Base-by-base conservation (phyloP, 2,113 vertebrate genomes). In the Neofelis nebulosa region DNA sequence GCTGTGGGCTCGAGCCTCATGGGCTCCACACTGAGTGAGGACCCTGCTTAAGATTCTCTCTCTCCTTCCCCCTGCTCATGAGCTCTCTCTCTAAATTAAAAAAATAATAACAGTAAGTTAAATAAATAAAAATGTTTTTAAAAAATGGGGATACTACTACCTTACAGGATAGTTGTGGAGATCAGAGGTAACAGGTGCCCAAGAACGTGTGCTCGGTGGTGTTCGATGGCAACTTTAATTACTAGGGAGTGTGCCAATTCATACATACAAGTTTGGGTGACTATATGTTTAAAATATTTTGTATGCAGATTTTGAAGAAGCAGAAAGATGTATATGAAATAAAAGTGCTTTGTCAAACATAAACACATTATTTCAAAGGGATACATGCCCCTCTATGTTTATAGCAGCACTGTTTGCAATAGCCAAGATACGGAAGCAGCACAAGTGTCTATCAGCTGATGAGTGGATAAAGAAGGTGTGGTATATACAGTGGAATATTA, bases 211-310 rank as follows among this genome's bases (percentile, higher is more conserved):
- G 18, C 31, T 94, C 50, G 19, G 6, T n/a, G 65, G 27, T 79
- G 18, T 69, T 65, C 50, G 38, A 94, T 11, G n/a, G 65, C 25
- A 12, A 65, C 5, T 78, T 95, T 89, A 90, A 92, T 78, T 83
- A 89, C 48, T 65, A 69, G 23, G 66, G 12, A 50, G 9, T 86
- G 18, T 74, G 31, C 23, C 57, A 63, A 57, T 68, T 89, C 50
- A 84, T 29, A 94, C 33, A 21, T 66, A 19, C 50, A 63, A 73
- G 55, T 78, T 61, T 80, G 68, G 48, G 36, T 68, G 31, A 91
- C 69, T 89, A 5, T 55, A 33, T 50, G 18, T 38, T 91, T 84
- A 45, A 97, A 97, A 69, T 93, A 91, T 23, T 61, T 52, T 96
- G 21, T 52, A 33, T 50, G 29, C 66, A n/a, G 13, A 91, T 65